Evolutionary conservation across 2,113 vertebrate species (phyloP).

Genomic region (Takifugu bimaculatus): DNA sequence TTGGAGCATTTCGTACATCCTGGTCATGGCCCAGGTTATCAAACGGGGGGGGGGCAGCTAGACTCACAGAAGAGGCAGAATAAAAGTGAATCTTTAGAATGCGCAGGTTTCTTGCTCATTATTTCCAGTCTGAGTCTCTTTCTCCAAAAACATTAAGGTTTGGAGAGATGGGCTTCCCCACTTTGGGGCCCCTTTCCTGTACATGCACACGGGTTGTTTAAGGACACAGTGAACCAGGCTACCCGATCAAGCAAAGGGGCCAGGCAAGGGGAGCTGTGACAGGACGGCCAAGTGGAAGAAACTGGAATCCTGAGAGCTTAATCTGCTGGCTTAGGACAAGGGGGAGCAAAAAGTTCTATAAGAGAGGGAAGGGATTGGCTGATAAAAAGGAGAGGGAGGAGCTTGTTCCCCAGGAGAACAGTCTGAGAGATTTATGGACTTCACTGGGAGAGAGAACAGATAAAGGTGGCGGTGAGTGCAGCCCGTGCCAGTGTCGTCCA

Average conservation of each 20-base stretch:
- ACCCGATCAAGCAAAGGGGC: conserved; percentile 75
- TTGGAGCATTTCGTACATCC: too few species aligned
- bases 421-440: conserved; percentile 48
- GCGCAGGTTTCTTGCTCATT: too few species aligned
- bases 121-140: conserved; percentile 44
- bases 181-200: conserved; percentile 77
- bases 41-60: too few species aligned
- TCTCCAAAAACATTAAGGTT: conserved; percentile 48
- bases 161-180: conserved; percentile 68
- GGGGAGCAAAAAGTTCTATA: conserved; percentile 29
- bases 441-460: conserved; percentile 22
- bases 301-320: conserved; percentile 64
- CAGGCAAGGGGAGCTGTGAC: conserved; percentile 68
- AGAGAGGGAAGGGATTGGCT: conserved; percentile 50
- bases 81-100: too few species aligned
- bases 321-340: conserved; percentile 50
- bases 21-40: too few species aligned
- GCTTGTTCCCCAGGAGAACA: conserved; percentile 38
- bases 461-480: conserved; percentile 29
- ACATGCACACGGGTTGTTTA: conserved; percentile 75
- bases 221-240: conserved; percentile 79
- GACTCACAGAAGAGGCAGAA: too few species aligned
- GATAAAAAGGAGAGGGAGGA: conserved; percentile 44
- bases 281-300: conserved; percentile 67
- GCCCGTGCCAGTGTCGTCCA: conserved; percentile 24